These are phyloP conservation scores for Vidua chalybeata DNA, from an alignment of 2,113 vertebrate species.

Conservation along the genomic window DNA sequence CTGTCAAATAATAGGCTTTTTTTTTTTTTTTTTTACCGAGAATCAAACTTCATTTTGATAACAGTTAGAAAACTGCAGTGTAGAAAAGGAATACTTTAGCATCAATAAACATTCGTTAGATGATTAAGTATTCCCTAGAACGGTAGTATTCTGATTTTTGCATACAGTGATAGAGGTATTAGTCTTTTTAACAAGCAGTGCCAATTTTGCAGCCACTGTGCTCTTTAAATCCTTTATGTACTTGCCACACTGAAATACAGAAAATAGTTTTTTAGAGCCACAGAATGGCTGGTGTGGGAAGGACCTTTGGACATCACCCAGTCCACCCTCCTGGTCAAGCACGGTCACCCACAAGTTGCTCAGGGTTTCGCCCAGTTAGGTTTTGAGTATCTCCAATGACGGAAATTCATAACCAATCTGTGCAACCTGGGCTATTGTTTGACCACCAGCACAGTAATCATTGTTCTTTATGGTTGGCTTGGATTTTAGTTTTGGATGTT, in stretches of 20 bases:
- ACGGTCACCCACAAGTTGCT: background rate
- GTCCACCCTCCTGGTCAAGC: background rate
- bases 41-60: background rate
- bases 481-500: background rate
- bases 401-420: background rate
- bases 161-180: accelerated
- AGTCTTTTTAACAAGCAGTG: background rate
- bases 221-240: background rate
- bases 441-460: accelerated
- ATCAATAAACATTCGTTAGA: background rate
- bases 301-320: accelerated
- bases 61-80: background rate
- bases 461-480: background rate
- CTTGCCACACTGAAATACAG: background rate
- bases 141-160: background rate
- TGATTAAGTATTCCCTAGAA: background rate
- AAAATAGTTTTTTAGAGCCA: background rate
- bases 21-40: background rate
- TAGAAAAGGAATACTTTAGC: background rate
- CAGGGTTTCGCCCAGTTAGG: accelerated
- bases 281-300: background rate
- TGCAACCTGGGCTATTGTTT: background rate
- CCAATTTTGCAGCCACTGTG: background rate
- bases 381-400: background rate
- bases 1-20: background rate